Percentiles rank a stretch among this genome's conserved stretches.
Conservation (phyloP, 2,888 invertebrate genomes). For the Hololepta plana region DNA sequence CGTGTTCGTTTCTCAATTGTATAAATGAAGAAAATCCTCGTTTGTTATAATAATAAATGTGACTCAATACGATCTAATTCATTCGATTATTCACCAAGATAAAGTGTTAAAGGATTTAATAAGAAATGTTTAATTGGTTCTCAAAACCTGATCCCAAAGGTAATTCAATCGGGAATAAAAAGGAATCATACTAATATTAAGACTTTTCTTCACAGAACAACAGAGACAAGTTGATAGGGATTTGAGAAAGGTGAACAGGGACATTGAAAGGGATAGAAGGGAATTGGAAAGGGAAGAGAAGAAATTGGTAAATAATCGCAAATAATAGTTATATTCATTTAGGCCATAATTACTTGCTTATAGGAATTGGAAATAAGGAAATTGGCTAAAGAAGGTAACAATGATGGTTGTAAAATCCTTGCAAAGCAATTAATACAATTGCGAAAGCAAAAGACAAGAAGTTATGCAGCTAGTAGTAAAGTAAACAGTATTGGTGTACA, state of each 20-base stretch:
- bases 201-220: conserved; percentile 42
- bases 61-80: too few relatives aligned
- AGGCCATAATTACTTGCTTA: conserved; percentile 8
- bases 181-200: conserved; percentile 1
- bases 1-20: too few relatives aligned
- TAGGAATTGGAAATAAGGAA: conserved; percentile 80
- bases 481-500: conserved; percentile 61
- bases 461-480: conserved; percentile 67
- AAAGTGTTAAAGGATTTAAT: too few relatives aligned
- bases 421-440: conserved; percentile 81
- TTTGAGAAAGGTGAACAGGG: conserved; percentile 62
- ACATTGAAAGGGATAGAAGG: conserved; percentile 65
- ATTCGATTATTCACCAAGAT: too few relatives aligned
- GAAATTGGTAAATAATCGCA: conserved; percentile 46
- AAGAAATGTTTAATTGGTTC: conserved; percentile 18
- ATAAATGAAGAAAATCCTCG: too few relatives aligned
- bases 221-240: conserved; percentile 67
- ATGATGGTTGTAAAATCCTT: conserved; percentile 61
- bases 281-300: conserved; percentile 79
- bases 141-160: conserved; percentile 28
- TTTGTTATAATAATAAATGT: too few relatives aligned
- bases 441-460: conserved; percentile 72
- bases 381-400: conserved; percentile 72
- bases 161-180: conserved; percentile 10
- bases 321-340: conserved; percentile 1